Percentiles rank a stretch among this genome's conserved stretches.
These are phyloP conservation scores for Lepidurus apus DNA, from an alignment of 1,140 invertebrate genomes.

Conservation along the genomic window DNA sequence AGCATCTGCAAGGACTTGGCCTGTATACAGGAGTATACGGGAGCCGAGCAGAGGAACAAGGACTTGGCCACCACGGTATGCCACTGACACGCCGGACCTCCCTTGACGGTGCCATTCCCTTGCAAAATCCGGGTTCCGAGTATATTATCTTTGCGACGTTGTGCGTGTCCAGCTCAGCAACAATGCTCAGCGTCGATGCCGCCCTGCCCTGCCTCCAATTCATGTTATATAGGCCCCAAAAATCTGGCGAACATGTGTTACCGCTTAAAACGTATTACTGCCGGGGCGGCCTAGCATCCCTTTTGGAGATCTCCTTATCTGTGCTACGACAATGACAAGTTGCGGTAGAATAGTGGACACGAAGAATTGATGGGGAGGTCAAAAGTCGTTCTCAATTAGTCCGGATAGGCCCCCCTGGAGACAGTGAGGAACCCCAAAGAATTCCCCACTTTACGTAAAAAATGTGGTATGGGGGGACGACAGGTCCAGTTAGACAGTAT, in stretches of 20 bases:
- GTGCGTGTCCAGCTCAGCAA: not conserved
- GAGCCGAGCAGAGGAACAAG: not conserved
- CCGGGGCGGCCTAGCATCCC: not conserved
- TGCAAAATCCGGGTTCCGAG: not conserved
- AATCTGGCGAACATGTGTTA: conserved; percentile 10
- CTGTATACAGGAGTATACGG: not conserved
- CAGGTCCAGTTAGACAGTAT: conserved; percentile 9
- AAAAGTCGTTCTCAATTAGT: conserved; percentile 19
- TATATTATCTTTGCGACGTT: not conserved
- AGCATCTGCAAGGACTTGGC: not conserved
- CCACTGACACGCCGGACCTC: not conserved
- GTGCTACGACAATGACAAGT: not conserved
- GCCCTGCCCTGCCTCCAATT: not conserved
- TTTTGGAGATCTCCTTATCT: not conserved
- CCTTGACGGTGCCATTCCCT: not conserved
- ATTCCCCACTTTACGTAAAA: conserved; percentile 12
- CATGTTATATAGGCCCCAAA: conserved; percentile 2
- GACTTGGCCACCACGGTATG: not conserved
- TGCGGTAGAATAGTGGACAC: conserved; percentile 12
- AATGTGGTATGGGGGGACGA: not conserved
- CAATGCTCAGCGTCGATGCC: not conserved
- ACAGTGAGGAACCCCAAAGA: not conserved
- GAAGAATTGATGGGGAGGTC: conserved; percentile 7
- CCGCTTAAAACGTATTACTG: not conserved
- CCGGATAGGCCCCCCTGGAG: not conserved